Base-by-base conservation (phyloP, 1,140 invertebrate species). In the Drosophila setifemur region DNA sequence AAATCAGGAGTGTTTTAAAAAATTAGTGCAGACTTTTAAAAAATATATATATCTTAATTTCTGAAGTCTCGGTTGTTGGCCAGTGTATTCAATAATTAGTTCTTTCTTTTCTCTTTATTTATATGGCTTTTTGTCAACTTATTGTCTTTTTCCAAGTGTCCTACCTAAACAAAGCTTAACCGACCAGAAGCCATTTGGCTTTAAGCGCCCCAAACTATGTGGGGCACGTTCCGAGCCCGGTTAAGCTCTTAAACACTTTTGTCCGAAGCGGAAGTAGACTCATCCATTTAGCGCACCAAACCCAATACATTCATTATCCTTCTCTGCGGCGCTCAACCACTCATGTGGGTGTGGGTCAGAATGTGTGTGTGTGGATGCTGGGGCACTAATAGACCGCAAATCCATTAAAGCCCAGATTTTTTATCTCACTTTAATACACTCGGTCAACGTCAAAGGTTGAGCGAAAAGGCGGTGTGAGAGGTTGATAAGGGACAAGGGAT, bases 341-440 rank as follows among this genome's bases (percentile, higher is more conserved):
- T 31, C 45, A 26, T 48, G 49, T 55, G 64, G 37, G 18, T 14
- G 6, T 19, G n/a, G 12, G 14, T 14, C 26, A 21, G 42, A 53
- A 33, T 39, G 33, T 44, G 23, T 28, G 29, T 58, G 39, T 21
- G 26, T 25, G 26, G 18, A 52, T 31, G 35, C 31, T 73, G 68
- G 37, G 60, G 49, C 82, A 81, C 72, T 86, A 86, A 86, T 86
- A 86, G 82, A 86, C 81, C 81, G 68, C 82, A 86, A 86, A 86
- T 86, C 82, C 82, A 86, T 86, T 86, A 86, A 87, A 86, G 81
- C 72, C 42, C 61, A 81, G 81, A 86, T 81, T 86, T 86, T 55
- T 87, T 86, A 86, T 86, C 81, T 86, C 67, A 73, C 81, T 86
- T 87, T 86, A 86, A 86, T 86, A 73, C 72, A 87, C 82, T 86